Conservation (phyloP, 2,113 vertebrate species). For the human region GRCh38 chr7:115238001-115238500, state of each 20-base stretch:
- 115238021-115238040: slow-evolving; percentile 78
- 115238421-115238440: neutral
- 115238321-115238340: neutral
- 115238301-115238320: neutral
- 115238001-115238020: slow-evolving; percentile 83
- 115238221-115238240: slow-evolving; percentile 70
- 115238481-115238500: neutral
- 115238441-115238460: neutral
- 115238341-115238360: neutral
- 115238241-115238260: slow-evolving; percentile 63
- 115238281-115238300: slow-evolving; percentile 59
- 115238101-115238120: slow-evolving; percentile 70
- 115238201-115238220: slow-evolving; percentile 68
- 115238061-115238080: slow-evolving; percentile 80
- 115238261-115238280: slow-evolving; percentile 53
- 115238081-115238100: slow-evolving; percentile 82
- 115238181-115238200: slow-evolving; percentile 77
- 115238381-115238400: neutral
- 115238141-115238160: slow-evolving; percentile 72
- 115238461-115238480: neutral
- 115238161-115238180: slow-evolving; percentile 78
- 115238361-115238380: neutral
- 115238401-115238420: neutral
- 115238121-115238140: slow-evolving; percentile 83
- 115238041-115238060: slow-evolving; percentile 81